Conservation (phyloP, 2,797 vertebrate genomes). For the Tadarida brasiliensis region DNA sequence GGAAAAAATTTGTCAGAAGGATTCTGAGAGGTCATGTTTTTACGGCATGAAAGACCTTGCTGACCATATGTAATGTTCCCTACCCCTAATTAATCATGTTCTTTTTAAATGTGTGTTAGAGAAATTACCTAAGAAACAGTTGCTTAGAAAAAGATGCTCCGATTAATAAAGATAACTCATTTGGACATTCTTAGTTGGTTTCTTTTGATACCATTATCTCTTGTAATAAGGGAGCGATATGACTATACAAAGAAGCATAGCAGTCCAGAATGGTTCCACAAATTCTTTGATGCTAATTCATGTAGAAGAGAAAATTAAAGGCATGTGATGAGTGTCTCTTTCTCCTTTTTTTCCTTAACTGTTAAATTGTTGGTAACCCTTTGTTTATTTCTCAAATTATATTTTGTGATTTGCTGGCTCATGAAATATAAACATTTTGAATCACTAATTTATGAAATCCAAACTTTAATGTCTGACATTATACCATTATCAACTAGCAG, state of each 20-base stretch:
- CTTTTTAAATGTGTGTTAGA: background rate
- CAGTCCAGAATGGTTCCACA: background rate
- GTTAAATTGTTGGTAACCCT: background rate
- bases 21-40: background rate
- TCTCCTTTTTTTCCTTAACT: background rate
- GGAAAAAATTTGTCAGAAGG: background rate
- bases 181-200: background rate
- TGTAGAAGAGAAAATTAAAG: background rate
- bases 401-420: conserved; percentile 19
- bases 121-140: background rate
- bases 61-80: background rate
- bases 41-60: background rate
- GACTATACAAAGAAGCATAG: background rate
- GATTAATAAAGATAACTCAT: conserved; percentile 3
- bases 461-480: background rate
- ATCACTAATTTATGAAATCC: background rate
- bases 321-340: background rate
- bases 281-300: background rate
- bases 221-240: background rate
- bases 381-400: background rate
- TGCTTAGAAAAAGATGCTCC: conserved; percentile 7
- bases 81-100: background rate
- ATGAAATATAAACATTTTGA: conserved; percentile 14
- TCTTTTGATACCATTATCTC: background rate
- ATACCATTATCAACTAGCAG: background rate